Percentiles rank a stretch among this genome's conserved stretches.
These are phyloP conservation scores for Sylvilagus floridanus DNA, from an alignment of 2,797 vertebrate species.

Conservation along the genomic window DNA sequence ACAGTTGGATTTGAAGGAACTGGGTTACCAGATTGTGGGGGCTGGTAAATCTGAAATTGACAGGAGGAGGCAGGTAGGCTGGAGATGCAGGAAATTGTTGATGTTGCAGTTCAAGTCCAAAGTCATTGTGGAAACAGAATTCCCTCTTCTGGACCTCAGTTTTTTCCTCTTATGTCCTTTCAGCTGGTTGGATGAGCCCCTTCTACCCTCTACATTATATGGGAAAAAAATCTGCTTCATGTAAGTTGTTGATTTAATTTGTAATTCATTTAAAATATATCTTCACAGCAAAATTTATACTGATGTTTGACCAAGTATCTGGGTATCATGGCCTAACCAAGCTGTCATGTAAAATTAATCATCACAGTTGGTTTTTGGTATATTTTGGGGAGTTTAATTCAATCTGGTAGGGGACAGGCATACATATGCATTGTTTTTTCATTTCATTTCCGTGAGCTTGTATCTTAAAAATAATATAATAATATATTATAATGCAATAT, in stretches of 20 bases:
- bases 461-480: no score
- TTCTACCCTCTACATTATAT: not conserved
- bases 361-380: not conserved
- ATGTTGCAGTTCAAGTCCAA: not conserved
- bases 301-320: constrained; percentile 34
- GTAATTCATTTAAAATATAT: constrained; percentile 15
- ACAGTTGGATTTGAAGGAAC: not conserved
- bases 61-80: not conserved
- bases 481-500: no score
- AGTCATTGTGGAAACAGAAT: not conserved
- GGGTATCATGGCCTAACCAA: not conserved
- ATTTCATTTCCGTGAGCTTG: no score
- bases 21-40: not conserved
- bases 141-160: not conserved
- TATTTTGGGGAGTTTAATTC: constrained; percentile 19
- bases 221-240: not conserved
- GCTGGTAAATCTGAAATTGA: not conserved
- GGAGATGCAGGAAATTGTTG: not conserved
- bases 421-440: not conserved
- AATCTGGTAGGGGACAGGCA: not conserved
- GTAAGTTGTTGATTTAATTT: not conserved
- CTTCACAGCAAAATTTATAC: not conserved
- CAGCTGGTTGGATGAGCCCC: not conserved
- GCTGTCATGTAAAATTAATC: not conserved
- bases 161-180: not conserved